Percentiles rank a stretch among this genome's conserved stretches.
These are phyloP conservation scores for Dasyurus viverrinus DNA, from an alignment of 2,113 vertebrate species.

Conservation along the genomic window DNA sequence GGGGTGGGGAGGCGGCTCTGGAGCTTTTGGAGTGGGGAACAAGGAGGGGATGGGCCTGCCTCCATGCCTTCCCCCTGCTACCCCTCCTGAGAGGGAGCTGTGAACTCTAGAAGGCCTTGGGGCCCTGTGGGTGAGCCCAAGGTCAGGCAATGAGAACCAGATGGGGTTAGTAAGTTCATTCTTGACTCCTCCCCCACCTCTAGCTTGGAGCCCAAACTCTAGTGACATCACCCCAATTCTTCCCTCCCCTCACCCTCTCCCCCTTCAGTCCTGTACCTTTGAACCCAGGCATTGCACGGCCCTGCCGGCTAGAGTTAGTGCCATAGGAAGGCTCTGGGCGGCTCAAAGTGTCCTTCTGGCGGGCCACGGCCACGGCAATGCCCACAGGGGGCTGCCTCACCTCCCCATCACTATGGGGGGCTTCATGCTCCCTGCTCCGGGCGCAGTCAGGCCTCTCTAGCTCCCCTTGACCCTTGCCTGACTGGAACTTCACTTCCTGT, in stretches of 20 bases:
- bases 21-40: fast-evolving
- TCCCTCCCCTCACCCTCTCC: conserved; percentile 57
- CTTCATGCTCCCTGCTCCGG: conserved; percentile 89
- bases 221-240: conserved; percentile 26
- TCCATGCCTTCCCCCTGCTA: not conserved
- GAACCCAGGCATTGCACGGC: conserved; percentile 85
- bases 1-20: not conserved
- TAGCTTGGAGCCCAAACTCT: conserved; percentile 21
- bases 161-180: conserved; percentile 11
- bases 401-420: conserved; percentile 88
- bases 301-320: conserved; percentile 84
- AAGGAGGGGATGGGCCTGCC: not conserved
- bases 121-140: not conserved
- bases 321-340: conserved; percentile 85
- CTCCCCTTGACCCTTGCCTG: conserved; percentile 87
- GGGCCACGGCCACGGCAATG: conserved; percentile 94
- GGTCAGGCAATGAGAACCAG: conserved; percentile 35
- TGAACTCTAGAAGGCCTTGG: not conserved
- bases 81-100: not conserved
- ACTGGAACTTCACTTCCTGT: conserved; percentile 87
- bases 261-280: conserved; percentile 85
- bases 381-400: conserved; percentile 96
- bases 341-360: conserved; percentile 92
- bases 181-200: not conserved
- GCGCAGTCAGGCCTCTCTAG: conserved; percentile 92